A percentile compares a stretch with the other conserved stretches of the same genome.
Conservation (phyloP, 2,113 vertebrate species). For the Eleginops maclovinus region DNA sequence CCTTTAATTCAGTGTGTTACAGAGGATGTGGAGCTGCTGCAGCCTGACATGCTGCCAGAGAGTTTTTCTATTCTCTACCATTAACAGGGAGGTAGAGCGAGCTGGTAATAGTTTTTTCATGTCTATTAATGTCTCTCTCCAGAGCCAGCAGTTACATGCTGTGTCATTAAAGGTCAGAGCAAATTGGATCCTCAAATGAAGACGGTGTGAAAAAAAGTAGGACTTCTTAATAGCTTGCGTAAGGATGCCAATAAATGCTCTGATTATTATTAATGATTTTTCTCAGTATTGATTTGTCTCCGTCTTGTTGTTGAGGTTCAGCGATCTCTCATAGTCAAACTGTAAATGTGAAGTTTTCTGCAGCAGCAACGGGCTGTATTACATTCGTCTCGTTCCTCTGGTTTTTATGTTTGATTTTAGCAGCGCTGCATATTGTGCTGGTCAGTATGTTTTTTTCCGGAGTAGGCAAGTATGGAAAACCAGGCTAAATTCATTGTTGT, state of each 20-base stretch:
- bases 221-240: conserved; percentile 67
- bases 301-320: conserved; percentile 67
- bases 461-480: conserved; percentile 13
- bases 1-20: conserved; percentile 5
- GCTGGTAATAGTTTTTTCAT: conserved; percentile 70
- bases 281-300: conserved; percentile 70
- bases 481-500: conserved; percentile 8
- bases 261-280: conserved; percentile 85
- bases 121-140: conserved; percentile 80
- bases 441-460: conserved; percentile 2
- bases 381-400: neutral
- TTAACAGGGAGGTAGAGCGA: conserved; percentile 65
- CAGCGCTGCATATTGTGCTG: neutral
- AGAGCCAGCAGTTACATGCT: conserved; percentile 74
- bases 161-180: conserved; percentile 81
- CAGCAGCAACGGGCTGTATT: neutral
- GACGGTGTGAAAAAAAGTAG: conserved; percentile 58
- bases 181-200: conserved; percentile 78
- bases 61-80: conserved; percentile 56
- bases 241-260: conserved; percentile 79
- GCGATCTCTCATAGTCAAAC: conserved; percentile 44
- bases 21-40: conserved; percentile 37
- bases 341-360: conserved; percentile 24
- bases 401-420: neutral
- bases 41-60: conserved; percentile 54